Evolutionary conservation across 1,140 invertebrate genomes (phyloP).

Genomic region (Potamilus streckersoni): DNA sequence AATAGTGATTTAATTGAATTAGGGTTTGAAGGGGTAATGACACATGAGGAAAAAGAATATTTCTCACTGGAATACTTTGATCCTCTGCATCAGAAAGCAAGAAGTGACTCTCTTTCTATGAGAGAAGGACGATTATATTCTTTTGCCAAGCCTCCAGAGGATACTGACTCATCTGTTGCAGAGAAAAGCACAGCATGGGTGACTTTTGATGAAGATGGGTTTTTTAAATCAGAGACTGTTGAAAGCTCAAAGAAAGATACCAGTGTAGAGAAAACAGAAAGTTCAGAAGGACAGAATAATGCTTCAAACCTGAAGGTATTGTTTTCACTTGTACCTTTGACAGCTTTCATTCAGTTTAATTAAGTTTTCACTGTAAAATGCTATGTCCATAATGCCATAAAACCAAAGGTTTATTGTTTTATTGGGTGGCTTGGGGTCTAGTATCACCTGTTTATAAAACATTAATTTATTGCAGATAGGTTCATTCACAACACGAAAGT

Average conservation of each 20-base stretch:
- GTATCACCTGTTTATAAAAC: too few species aligned
- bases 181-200: slow-evolving; percentile 30
- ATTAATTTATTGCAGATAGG: too few species aligned
- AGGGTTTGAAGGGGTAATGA: slow-evolving; percentile 31
- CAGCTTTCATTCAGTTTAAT: too few species aligned
- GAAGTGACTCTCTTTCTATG: slow-evolving; percentile 44
- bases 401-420: too few species aligned
- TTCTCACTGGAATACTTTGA: slow-evolving; percentile 60
- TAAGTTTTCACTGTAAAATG: too few species aligned
- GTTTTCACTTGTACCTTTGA: too few species aligned
- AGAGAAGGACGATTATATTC: slow-evolving; percentile 25
- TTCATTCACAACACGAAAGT: too few species aligned
- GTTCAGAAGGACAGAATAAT: neutral
- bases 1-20: slow-evolving; percentile 45
- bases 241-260: neutral
- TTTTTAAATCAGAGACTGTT: neutral
- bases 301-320: too few species aligned
- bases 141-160: slow-evolving; percentile 37
- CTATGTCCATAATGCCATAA: too few species aligned
- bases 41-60: slow-evolving; percentile 54
- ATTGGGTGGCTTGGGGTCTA: too few species aligned
- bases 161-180: slow-evolving; percentile 19
- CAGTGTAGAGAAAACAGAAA: neutral
- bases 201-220: slow-evolving; percentile 20
- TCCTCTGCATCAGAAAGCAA: slow-evolving; percentile 50